Conservation (phyloP, 2,113 vertebrate genomes). For the Sinocyclocheilus anophthalmus region DNA sequence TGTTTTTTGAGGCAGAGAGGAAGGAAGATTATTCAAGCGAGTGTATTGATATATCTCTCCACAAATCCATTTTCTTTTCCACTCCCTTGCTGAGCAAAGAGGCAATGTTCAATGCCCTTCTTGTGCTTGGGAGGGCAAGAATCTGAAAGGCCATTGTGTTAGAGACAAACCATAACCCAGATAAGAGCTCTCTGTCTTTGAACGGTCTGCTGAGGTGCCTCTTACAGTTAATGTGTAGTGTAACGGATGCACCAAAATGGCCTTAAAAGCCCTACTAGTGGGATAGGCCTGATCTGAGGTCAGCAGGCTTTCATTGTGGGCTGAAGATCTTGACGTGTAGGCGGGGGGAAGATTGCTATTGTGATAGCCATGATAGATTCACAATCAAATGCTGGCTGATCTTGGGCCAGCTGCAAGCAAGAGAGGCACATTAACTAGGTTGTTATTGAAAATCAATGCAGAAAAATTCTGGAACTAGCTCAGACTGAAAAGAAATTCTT, state of each 20-base stretch:
- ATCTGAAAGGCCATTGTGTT: constrained; percentile 27
- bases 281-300: constrained; percentile 8
- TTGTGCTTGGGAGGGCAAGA: constrained; percentile 9
- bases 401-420: not conserved
- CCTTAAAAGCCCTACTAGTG: constrained; percentile 24
- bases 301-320: constrained; percentile 16
- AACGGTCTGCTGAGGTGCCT: not conserved
- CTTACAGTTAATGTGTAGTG: constrained; percentile 18
- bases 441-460: not conserved
- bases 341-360: not conserved
- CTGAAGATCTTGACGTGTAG: not conserved
- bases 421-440: not conserved
- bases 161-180: constrained; percentile 29
- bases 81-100: not conserved
- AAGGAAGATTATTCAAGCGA: not conserved
- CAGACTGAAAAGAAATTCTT: not conserved
- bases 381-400: not conserved
- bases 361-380: not conserved
- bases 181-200: constrained; percentile 5
- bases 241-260: constrained; percentile 17
- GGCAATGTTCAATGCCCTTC: not conserved
- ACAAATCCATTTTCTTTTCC: constrained; percentile 4
- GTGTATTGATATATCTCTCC: constrained; percentile 15
- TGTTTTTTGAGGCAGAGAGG: not conserved
- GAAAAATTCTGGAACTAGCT: not conserved